Base-by-base conservation (phyloP, 2,797 vertebrate species). In the Spinibarbus caldwelli region DNA sequence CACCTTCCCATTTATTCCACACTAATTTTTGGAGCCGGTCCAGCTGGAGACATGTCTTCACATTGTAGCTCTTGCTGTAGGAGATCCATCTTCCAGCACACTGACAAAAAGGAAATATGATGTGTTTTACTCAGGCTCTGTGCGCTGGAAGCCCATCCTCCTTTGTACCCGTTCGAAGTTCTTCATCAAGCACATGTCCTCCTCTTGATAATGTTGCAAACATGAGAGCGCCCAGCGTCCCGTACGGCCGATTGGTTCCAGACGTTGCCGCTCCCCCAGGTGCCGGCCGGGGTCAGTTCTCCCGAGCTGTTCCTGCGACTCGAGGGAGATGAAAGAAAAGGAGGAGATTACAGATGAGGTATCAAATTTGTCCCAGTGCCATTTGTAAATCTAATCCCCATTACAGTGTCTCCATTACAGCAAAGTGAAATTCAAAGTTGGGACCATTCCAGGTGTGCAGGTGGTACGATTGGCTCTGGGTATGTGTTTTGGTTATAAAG, bases 321-420 rank as follows among this genome's bases (percentile, higher is more conserved):
- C 91, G 93, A 93, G 82, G 80, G 84, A 90, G 93, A 94, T 93
- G 91, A 94, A 93, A 94, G 90, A 86, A 34, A 82, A 91, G 85
- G 85, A 90, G 90, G 86, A 87, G 90, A 89, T 54, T 59, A 90
- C 90, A 89, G 89, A 91, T 86, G 87, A 92, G 88, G 88, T 92
- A 91, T 90, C 82, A 89, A 86, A 80, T 91, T 91, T 93, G 89
- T 93, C 87, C 79, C 73, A 3, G 84, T 92, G 89, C 90, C 90
- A 91, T 90, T 86, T 57, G 41, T 91, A 89, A 92, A 89, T 90
- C 78, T 90, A 91, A 94, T 90, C 91, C 87, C 88, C 29, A 12
- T 82, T 84, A 64, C n/a, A 45, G 45, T 43, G 41, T 72, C 84
- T 47, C 77, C 45, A 83, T 78, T 83, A 62, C 66, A 54, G 70